Base-by-base conservation (phyloP, 2,888 invertebrate genomes). In the Cerastis leucographa region DNA sequence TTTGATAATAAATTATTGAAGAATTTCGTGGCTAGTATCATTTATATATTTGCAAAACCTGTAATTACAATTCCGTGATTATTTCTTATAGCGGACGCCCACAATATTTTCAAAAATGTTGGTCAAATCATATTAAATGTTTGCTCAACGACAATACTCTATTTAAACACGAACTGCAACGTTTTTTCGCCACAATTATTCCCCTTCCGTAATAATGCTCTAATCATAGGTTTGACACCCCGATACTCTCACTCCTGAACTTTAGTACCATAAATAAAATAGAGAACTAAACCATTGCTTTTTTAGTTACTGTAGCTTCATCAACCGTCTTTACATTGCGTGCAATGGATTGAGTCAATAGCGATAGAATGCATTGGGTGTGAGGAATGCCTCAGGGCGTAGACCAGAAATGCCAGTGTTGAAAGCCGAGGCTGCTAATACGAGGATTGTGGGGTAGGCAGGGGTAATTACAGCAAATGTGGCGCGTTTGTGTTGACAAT, bases 191-290 rank as follows among this genome's bases (percentile, higher is more conserved):
- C 94, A 92, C 94, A 94, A 92, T 91, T 90, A 92, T 92, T 90
- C 92, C 93, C 93, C 94, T 92, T 91, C 80, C 67, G 71, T 94
- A 94, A 94, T 95, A 94, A 94, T 91, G 90, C 92, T 92, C 92
- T 96, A 96, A 96, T 95, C 94, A 96, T 95, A 95, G 95, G 95
- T 95, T 95, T 95, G 94, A 92, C 94, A 94, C 95, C 94, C 94
- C 87, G 86, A 87, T 85, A 84, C 88, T 84, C 85, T 77, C 84
- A 86, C 80, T 76, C 72, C 56, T 77, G 22, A 64, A 85, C 69
- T 49, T 12, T 44, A n/a, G 0, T 8, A 64, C 61, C n/a, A 78
- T 49, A 2, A n/a, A 80, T 49, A 61, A 1, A 46, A 35, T 29
- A 71, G 44, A n/a, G 46, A 64, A 65, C 46, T n/a, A 14, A 73